Conservation (phyloP, 2,888 invertebrate species). For the Pristionchus arcanus region DNA sequence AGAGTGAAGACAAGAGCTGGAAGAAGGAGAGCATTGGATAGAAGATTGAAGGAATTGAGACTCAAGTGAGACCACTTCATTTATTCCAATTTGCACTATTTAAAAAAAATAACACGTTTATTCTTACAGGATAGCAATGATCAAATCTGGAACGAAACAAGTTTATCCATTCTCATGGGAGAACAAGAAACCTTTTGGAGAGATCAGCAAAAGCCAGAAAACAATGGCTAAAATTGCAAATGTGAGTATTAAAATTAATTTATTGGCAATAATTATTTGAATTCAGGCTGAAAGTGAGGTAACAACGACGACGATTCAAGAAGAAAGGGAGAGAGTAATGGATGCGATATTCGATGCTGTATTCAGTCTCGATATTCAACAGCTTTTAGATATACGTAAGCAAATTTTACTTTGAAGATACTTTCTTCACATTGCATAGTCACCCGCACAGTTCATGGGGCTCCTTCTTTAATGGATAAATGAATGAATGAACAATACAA, state of each 20-base stretch:
- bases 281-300: background rate
- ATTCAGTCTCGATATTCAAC: background rate
- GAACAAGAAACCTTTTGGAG: background rate
- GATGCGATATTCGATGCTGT: slow-evolving; percentile 32
- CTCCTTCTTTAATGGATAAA: too few species aligned
- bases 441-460: too few species aligned
- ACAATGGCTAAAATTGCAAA: background rate
- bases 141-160: too few species aligned
- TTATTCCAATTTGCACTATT: too few species aligned
- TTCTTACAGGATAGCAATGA: too few species aligned
- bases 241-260: too few species aligned
- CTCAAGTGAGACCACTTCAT: background rate
- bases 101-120: too few species aligned
- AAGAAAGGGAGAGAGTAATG: slow-evolving; percentile 3
- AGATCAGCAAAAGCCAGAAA: background rate
- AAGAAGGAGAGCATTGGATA: background rate
- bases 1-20: background rate
- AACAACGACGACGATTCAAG: background rate
- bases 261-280: background rate
- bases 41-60: background rate
- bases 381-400: too few species aligned
- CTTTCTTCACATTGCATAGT: too few species aligned
- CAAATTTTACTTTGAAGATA: too few species aligned
- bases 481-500: background rate
- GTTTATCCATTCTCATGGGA: background rate